Percentiles rank a stretch among this genome's conserved stretches.
Conservation (phyloP, 2,888 invertebrate genomes). For the Tetragonisca angustula region DNA sequence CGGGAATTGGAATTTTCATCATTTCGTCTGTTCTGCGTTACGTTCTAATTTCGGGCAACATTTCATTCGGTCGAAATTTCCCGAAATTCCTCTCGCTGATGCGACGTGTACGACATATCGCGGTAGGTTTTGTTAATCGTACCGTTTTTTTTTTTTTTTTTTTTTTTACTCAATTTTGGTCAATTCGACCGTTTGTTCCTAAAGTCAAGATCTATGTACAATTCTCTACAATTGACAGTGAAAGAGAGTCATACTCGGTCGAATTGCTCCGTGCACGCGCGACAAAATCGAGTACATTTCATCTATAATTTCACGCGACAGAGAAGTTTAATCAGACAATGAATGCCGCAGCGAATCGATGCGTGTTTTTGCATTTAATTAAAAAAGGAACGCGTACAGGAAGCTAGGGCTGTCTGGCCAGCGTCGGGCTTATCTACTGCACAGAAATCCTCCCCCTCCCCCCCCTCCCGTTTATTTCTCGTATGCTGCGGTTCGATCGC, state of each 20-base stretch:
- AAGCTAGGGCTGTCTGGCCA: background rate
- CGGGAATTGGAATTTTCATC: background rate
- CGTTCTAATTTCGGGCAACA: background rate
- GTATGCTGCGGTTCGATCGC: constrained; percentile 6
- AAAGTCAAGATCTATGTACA: background rate
- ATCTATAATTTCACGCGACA: background rate
- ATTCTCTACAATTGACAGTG: background rate
- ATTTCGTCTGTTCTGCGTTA: background rate
- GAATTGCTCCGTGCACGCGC: background rate
- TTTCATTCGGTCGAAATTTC: background rate
- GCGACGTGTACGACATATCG: too few species aligned
- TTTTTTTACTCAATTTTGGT: background rate
- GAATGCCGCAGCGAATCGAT: background rate
- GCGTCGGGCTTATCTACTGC: constrained; percentile 20
- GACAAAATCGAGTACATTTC: too few species aligned
- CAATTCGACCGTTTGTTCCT: background rate
- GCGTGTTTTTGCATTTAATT: background rate
- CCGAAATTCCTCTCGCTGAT: too few species aligned
- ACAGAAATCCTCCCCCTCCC: constrained; percentile 4
- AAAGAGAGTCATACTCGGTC: background rate
- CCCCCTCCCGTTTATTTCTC: background rate
- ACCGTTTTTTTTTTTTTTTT: background rate
- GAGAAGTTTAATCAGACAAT: too few species aligned
- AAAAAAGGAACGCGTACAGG: background rate
- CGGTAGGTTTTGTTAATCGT: background rate